A percentile compares a stretch with the other conserved stretches of the same genome.
These are phyloP conservation scores for Nettapus auritus DNA, from an alignment of 2,113 vertebrate genomes.

Conservation along the genomic window DNA sequence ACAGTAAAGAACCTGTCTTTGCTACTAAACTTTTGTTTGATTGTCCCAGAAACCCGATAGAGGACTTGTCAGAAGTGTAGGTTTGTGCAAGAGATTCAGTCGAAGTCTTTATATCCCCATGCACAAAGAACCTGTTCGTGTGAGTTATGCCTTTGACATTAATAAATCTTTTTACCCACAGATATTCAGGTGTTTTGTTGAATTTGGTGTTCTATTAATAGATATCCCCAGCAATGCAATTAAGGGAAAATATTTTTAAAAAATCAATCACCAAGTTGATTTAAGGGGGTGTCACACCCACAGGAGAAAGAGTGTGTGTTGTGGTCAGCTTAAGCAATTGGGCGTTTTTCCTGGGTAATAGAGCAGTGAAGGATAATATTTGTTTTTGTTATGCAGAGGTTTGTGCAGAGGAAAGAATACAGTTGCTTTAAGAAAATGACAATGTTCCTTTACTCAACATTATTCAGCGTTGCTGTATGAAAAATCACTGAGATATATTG, in stretches of 20 bases:
- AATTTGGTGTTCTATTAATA: background rate
- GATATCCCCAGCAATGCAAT: background rate
- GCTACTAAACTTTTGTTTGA: background rate
- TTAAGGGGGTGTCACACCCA: background rate
- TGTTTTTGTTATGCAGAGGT: background rate
- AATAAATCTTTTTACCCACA: background rate
- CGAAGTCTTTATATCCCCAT: background rate
- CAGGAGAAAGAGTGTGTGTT: background rate
- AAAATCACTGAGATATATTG: background rate
- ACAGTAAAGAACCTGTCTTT: background rate
- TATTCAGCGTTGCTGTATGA: background rate
- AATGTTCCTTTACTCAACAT: constrained; percentile 4
- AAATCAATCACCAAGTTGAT: background rate
- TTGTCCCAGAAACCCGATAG: background rate
- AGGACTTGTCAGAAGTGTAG: background rate
- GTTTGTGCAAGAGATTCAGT: background rate
- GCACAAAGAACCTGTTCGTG: background rate
- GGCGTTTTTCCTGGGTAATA: background rate
- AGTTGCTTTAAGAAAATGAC: background rate
- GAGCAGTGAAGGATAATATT: background rate
- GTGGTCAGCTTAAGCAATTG: background rate
- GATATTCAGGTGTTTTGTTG: background rate
- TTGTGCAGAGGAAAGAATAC: background rate
- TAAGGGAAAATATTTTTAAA: background rate
- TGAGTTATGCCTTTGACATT: background rate